Evolutionary conservation across 2,113 vertebrate genomes (phyloP).

Genomic region (Macheiramphus alcinus): DNA sequence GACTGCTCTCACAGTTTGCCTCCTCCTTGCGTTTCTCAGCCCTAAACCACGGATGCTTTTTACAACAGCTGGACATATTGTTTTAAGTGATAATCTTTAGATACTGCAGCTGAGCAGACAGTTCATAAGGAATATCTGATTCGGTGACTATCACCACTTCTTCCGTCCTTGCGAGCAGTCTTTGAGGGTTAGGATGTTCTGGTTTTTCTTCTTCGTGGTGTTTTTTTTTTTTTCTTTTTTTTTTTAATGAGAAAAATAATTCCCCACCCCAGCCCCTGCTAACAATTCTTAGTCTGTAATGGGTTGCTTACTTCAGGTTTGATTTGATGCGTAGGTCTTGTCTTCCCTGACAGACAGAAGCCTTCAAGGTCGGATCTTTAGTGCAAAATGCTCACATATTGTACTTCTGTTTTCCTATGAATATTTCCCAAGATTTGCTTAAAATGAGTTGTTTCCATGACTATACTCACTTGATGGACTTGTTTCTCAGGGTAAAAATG

Average conservation of each 20-base stretch:
- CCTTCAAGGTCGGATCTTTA: neutral
- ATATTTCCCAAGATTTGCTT: neutral
- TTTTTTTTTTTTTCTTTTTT: neutral
- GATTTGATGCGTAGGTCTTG: neutral
- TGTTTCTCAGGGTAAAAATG: neutral
- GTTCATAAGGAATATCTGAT: constrained; percentile 58
- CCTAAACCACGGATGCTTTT: neutral
- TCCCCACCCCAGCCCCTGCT: neutral
- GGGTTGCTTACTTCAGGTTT: constrained; percentile 28
- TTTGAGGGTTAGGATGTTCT: constrained; percentile 7
- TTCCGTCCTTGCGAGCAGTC: neutral
- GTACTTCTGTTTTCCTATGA: neutral
- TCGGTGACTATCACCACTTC: constrained; percentile 21
- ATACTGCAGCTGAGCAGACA: constrained; percentile 32
- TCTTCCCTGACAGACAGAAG: neutral
- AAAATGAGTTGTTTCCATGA: constrained; percentile 26
- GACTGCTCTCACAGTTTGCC: constrained; percentile 16
- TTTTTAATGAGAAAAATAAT: neutral
- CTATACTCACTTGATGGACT: neutral
- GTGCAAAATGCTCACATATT: neutral
- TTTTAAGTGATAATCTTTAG: constrained; percentile 66
- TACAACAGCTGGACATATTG: constrained; percentile 54
- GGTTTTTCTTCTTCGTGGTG: neutral
- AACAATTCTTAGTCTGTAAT: neutral
- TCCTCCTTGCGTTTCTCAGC: neutral